These are phyloP conservation scores for Sibirionetta formosa DNA, from an alignment of 2,797 vertebrate genomes.

Conservation along the genomic window DNA sequence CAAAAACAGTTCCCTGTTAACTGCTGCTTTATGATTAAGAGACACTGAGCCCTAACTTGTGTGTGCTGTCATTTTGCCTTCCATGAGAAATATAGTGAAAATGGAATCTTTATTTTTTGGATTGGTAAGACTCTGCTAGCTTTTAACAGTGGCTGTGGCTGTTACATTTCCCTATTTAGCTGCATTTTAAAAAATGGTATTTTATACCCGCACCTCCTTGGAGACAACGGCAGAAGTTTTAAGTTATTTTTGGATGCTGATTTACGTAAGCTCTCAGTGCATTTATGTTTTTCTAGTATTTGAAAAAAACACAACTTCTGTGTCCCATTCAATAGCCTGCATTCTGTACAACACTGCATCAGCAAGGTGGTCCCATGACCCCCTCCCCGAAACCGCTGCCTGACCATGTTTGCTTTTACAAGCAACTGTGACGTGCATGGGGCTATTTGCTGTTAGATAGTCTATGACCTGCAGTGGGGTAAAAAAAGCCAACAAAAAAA, in stretches of 20 bases:
- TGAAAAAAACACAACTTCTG: background rate
- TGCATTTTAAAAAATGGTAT: background rate
- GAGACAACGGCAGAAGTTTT: background rate
- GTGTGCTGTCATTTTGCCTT: background rate
- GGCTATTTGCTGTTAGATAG: background rate
- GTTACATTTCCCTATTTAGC: background rate
- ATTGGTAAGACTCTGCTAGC: background rate
- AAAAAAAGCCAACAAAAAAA: background rate
- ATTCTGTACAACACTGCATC: background rate
- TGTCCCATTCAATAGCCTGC: background rate
- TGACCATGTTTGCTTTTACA: background rate
- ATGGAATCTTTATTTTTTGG: background rate
- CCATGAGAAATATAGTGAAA: background rate
- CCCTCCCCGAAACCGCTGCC: background rate
- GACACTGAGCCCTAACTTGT: background rate
- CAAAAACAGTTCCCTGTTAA: background rate
- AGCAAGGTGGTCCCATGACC: background rate
- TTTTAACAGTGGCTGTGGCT: background rate
- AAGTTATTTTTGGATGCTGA: slow-evolving; percentile 11
- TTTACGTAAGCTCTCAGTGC: background rate
- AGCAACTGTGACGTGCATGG: background rate
- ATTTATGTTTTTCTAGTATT: background rate
- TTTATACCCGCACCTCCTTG: background rate
- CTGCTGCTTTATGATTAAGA: background rate
- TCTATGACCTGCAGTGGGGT: background rate